A percentile compares a stretch with the other conserved stretches of the same genome.
These are phyloP conservation scores for Homarus gammarus DNA, from an alignment of 2,888 invertebrate genomes.

Conservation along the genomic window DNA sequence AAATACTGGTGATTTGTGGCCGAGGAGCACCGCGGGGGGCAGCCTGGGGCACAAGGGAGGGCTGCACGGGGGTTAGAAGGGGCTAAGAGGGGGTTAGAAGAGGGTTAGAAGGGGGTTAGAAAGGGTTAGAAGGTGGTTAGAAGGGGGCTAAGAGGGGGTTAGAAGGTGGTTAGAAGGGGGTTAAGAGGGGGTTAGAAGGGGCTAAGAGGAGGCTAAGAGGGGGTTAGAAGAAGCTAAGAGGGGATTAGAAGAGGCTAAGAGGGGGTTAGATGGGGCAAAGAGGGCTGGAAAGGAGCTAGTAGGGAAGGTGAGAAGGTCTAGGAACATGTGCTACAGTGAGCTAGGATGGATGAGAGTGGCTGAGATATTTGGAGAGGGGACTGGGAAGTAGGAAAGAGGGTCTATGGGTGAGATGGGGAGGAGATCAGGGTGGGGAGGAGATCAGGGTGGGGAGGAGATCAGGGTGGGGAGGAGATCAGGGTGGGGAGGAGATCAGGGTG, in stretches of 20 bases:
- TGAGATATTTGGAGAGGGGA: too few species aligned
- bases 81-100: background rate
- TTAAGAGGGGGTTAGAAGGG: background rate
- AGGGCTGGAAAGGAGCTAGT: too few species aligned
- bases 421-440: too few species aligned
- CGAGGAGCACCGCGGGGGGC: slow-evolving; percentile 34
- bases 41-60: slow-evolving; percentile 2
- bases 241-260: background rate
- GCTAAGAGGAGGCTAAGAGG: background rate
- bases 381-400: too few species aligned
- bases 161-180: background rate
- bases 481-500: too few species aligned
- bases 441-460: too few species aligned
- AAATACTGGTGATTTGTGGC: slow-evolving; percentile 68
- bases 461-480: too few species aligned
- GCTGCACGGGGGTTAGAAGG: background rate
- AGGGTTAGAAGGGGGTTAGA: slow-evolving; percentile 10
- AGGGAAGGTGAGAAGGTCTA: too few species aligned
- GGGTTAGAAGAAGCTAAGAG: background rate
- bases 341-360: too few species aligned
- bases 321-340: too few species aligned
- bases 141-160: background rate
- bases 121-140: background rate
- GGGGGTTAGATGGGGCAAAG: too few species aligned
- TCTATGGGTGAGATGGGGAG: too few species aligned